A percentile compares a stretch with the other conserved stretches of the same genome.
phyloP scores from a whole-genome alignment of 2,888 invertebrate genomes.

The Eupithecia exiguata region DNA sequence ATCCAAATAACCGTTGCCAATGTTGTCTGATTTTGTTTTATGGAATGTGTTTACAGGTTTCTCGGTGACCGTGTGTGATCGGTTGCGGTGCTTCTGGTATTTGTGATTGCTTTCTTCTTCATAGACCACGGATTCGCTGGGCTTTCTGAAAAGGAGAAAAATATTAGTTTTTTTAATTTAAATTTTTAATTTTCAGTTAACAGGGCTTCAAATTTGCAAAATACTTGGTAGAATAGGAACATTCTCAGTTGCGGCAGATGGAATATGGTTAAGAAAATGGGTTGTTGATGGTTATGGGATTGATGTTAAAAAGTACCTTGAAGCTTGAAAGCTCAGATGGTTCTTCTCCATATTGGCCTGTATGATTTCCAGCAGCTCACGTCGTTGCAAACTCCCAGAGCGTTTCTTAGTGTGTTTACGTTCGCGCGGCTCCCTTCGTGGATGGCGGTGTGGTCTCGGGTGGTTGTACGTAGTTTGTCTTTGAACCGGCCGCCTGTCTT shows the following conservation, averaged over 20 bases:
- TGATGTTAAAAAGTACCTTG: constrained; percentile 84
- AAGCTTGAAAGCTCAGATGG: constrained; percentile 92
- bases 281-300: neutral
- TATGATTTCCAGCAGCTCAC: constrained; percentile 93
- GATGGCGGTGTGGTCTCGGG: constrained; percentile 71
- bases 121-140: constrained; percentile 70
- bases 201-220: neutral
- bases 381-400: constrained; percentile 90
- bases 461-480: constrained; percentile 62
- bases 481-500: constrained; percentile 61
- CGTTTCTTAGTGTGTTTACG: constrained; percentile 84
- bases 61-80: constrained; percentile 81
- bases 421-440: constrained; percentile 77
- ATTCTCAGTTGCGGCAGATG: neutral
- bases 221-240: neutral
- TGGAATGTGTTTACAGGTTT: constrained; percentile 74
- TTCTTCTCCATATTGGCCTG: constrained; percentile 96
- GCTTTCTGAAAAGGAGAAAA: constrained; percentile 79
- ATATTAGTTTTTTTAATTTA: too few relatives aligned
- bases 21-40: constrained; percentile 68
- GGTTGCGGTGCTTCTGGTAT: constrained; percentile 76
- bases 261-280: neutral
- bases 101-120: constrained; percentile 66
- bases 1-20: constrained; percentile 84
- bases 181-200: neutral